Evolutionary conservation across 2,113 vertebrate genomes (phyloP).

Genomic region (Pygoscelis antarcticus): DNA sequence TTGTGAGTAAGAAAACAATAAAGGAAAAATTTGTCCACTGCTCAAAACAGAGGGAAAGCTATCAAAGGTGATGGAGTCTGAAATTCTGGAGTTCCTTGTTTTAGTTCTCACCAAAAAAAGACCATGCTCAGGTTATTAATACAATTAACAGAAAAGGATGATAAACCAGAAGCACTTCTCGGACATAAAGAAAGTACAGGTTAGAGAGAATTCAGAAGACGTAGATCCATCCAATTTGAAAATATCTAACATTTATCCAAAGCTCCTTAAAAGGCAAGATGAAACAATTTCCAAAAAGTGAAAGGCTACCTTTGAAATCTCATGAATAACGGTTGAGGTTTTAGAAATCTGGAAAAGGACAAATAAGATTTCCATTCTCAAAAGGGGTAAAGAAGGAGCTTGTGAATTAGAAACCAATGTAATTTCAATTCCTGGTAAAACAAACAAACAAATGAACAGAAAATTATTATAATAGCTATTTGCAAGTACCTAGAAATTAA

Average conservation of each 20-base stretch:
- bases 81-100: not conserved
- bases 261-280: not conserved
- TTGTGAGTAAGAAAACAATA: not conserved
- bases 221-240: not conserved
- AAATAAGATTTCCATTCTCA: not conserved
- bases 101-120: not conserved
- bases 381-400: not conserved
- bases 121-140: not conserved
- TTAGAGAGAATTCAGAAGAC: not conserved
- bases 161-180: not conserved
- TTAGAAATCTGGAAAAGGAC: not conserved
- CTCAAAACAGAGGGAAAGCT: not conserved
- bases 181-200: not conserved
- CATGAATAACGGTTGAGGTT: not conserved
- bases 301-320: conserved; percentile 10
- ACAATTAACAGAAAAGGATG: not conserved
- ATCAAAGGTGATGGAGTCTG: not conserved
- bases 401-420: not conserved
- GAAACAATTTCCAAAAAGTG: not conserved
- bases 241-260: not conserved
- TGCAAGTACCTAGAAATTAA: not conserved
- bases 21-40: not conserved
- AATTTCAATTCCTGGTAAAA: not conserved
- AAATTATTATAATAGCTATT: not conserved
- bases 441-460: not conserved